Percentiles rank a stretch among this genome's conserved stretches.
These are phyloP conservation scores for Dromiciops gliroides DNA, from an alignment of 2,113 vertebrate species.

Conservation along the genomic window DNA sequence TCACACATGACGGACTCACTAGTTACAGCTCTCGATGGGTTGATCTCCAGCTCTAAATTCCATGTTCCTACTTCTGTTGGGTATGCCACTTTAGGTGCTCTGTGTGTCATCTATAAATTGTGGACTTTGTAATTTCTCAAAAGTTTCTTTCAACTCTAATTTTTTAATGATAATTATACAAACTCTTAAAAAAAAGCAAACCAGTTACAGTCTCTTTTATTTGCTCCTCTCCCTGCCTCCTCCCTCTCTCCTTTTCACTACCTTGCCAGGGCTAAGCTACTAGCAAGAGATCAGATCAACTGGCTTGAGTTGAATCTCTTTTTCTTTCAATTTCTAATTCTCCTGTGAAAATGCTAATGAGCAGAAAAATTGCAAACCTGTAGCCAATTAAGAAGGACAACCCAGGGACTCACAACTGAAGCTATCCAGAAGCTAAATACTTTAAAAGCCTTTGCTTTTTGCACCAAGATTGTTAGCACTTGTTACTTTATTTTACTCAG, in stretches of 20 bases:
- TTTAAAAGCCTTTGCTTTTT: too few species aligned
- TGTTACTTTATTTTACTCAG: background rate
- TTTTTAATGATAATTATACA: too few species aligned
- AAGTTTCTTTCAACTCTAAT: too few species aligned
- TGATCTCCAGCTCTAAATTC: background rate
- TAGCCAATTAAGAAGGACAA: background rate
- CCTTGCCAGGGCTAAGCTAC: background rate
- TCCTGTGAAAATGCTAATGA: background rate
- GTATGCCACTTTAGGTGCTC: too few species aligned
- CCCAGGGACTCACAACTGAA: background rate
- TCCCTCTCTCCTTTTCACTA: background rate
- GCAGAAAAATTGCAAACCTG: background rate
- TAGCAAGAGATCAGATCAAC: background rate
- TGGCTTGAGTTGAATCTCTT: background rate
- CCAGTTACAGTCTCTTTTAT: too few species aligned
- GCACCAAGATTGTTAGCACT: too few species aligned
- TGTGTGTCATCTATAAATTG: too few species aligned
- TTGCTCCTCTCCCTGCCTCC: too few species aligned
- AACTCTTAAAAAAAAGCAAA: too few species aligned
- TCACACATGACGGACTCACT: background rate
- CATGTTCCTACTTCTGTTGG: background rate
- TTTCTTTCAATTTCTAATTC: background rate
- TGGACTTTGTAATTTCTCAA: too few species aligned
- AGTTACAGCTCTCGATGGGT: background rate
- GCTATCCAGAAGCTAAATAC: background rate